Evolutionary conservation across 2,797 vertebrate genomes (phyloP).

Genomic region (Myiotriccus ornatus): DNA sequence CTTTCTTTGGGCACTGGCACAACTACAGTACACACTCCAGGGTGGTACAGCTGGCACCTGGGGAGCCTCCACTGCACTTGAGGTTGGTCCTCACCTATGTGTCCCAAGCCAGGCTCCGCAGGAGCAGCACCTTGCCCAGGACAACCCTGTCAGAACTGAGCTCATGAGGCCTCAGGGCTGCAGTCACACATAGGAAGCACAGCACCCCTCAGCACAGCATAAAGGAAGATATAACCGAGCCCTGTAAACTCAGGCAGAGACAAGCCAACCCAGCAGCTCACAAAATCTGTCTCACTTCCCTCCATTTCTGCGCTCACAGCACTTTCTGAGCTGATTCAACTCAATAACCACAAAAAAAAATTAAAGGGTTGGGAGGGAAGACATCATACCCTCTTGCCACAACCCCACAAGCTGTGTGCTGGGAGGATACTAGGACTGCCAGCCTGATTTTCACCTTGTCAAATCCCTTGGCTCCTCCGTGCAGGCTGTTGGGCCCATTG

Average conservation of each 20-base stretch:
- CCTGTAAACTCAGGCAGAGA: not conserved
- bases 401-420: not conserved
- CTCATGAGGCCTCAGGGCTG: not conserved
- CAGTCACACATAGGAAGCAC: not conserved
- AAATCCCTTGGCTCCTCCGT: conserved; percentile 89
- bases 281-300: not conserved
- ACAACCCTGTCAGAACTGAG: not conserved
- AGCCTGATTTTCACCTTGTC: conserved; percentile 81
- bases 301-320: not conserved
- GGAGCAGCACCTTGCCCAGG: not conserved
- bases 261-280: not conserved
- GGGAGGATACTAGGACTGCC: fast-evolving
- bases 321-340: not conserved
- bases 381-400: not conserved
- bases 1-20: not conserved
- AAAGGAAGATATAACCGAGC: not conserved
- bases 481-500: conserved; percentile 88
- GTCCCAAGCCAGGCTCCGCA: not conserved
- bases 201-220: not conserved
- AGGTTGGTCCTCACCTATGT: not conserved
- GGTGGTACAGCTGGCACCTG: fast-evolving
- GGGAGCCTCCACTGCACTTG: not conserved
- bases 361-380: not conserved
- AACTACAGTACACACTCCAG: not conserved
- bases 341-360: not conserved